phyloP scores from a whole-genome alignment of 2,888 invertebrate species.

The Minunthozetes semirufus region DNA sequence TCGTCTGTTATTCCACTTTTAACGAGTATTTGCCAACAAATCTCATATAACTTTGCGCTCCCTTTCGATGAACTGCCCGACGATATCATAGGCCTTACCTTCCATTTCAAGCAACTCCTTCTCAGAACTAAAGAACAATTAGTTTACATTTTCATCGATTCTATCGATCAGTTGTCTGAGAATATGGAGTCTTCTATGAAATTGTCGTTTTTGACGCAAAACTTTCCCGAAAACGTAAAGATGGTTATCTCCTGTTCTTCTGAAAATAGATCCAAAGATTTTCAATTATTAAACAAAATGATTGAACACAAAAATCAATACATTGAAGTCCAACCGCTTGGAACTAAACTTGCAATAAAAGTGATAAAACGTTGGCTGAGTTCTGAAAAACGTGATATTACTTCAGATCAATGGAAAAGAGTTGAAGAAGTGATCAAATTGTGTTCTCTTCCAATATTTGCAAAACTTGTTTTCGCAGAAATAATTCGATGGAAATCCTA shows the following conservation, averaged over 20 bases:
- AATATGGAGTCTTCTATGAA: constrained; percentile 82
- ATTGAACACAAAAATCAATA: constrained; percentile 82
- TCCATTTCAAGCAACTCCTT: constrained; percentile 87
- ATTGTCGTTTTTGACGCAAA: constrained; percentile 89
- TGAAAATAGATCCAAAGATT: constrained; percentile 78
- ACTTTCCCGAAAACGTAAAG: constrained; percentile 82
- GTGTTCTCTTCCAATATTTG: constrained; percentile 91
- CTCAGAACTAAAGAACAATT: constrained; percentile 75
- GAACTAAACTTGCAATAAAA: constrained; percentile 86
- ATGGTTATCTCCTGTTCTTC: constrained; percentile 84
- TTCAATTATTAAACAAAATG: constrained; percentile 74
- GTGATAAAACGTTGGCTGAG: constrained; percentile 85
- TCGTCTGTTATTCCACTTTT: constrained; percentile 88
- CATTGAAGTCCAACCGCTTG: constrained; percentile 69
- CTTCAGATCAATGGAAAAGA: constrained; percentile 86
- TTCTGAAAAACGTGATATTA: constrained; percentile 75
- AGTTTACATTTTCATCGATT: constrained; percentile 82
- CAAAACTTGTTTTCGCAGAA: constrained; percentile 94
- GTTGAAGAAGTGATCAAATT: constrained; percentile 87
- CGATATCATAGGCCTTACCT: constrained; percentile 88
- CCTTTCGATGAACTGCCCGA: constrained; percentile 91
- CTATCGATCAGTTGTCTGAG: constrained; percentile 91
- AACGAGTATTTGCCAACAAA: constrained; percentile 91
- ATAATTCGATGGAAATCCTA: constrained; percentile 96
- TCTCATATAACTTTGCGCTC: constrained; percentile 82